Base-by-base conservation (phyloP, 2,797 vertebrate genomes). In the Brachyrhaphis roseni region DNA sequence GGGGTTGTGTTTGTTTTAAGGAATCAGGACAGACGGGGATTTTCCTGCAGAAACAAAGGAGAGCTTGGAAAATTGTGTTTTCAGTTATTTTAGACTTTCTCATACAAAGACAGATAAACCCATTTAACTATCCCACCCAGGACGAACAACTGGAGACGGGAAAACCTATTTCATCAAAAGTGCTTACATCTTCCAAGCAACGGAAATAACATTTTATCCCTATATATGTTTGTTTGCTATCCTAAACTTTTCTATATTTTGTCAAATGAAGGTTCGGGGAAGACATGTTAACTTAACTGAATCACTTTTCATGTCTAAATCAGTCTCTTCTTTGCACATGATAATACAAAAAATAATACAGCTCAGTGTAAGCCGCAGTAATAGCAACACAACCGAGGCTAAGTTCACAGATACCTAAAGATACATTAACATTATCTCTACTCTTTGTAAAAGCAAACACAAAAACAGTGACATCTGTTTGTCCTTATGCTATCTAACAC, bases 21-120 rank as follows among this genome's bases (percentile, higher is more conserved):
- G 76, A 78, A 71, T 82, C 23, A 64, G 36, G 20, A 47, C 43
- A 53, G 55, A 4, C 23, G 47, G 87, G 81, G 82, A 78, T 86
- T 92, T 88, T 86, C 76, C 79, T 53, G 7, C 20, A 80, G 72
- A 80, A 86, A 80, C 73, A 78, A 78, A 41, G 80, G 85, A 77
- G 76, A 72, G 87, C 85, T 79, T 77, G 39, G 76, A 59, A 66
- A 80, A 79, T 41, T 78, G 16, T 76, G 53, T 86, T 81, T 84
- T 68, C 64, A 62, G 75, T 81, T 59, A 79, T 77, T 77, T 84
- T 28, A 75, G 74, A 80, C 68, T 46, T 81, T 28, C 74, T 73
- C 34, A 13, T 34, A 49, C 57, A 39, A 68, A 26, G 23, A 74
- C 0, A 8, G 31, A 23, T 26, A 71, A 41, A 41, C 10, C 23